Evolutionary conservation across 2,113 vertebrate genomes (phyloP).

Genomic region (Tragelaphus strepsiceros): DNA sequence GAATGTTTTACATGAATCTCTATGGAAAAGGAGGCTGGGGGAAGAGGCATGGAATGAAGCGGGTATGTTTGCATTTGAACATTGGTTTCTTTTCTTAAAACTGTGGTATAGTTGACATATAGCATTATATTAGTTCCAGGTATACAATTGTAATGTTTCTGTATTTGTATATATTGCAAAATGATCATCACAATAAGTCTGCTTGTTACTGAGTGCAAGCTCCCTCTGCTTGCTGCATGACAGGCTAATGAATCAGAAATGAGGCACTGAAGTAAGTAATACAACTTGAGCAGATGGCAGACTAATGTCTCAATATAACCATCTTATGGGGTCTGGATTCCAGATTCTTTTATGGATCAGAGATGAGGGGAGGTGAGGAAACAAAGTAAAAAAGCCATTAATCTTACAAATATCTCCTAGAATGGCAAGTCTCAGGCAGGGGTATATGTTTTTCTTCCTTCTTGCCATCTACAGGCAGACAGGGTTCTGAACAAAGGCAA

Average conservation of each 20-base stretch:
- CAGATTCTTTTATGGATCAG: not conserved
- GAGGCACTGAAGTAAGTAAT: not conserved
- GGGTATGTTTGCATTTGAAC: not conserved
- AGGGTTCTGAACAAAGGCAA: not conserved
- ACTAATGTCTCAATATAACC: not conserved
- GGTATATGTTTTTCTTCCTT: not conserved
- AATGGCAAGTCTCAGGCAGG: not conserved
- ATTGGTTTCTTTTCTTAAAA: not conserved
- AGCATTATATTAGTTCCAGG: not conserved
- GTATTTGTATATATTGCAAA: not conserved
- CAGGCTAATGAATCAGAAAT: not conserved
- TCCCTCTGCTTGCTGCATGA: not conserved
- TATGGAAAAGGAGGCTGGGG: not conserved
- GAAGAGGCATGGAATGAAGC: not conserved
- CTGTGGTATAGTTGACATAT: not conserved
- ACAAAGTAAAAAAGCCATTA: not conserved
- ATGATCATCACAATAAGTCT: not conserved
- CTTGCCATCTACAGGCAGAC: not conserved
- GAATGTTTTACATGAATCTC: not conserved
- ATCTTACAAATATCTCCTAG: not conserved
- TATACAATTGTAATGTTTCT: not conserved
- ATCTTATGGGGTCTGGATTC: not conserved
- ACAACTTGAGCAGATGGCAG: not conserved
- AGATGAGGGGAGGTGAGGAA: not conserved
- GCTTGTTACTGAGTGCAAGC: not conserved